A percentile compares a stretch with the other conserved stretches of the same genome.
phyloP scores from a whole-genome alignment of 2,888 invertebrate genomes.

The Ceramica pisi region DNA sequence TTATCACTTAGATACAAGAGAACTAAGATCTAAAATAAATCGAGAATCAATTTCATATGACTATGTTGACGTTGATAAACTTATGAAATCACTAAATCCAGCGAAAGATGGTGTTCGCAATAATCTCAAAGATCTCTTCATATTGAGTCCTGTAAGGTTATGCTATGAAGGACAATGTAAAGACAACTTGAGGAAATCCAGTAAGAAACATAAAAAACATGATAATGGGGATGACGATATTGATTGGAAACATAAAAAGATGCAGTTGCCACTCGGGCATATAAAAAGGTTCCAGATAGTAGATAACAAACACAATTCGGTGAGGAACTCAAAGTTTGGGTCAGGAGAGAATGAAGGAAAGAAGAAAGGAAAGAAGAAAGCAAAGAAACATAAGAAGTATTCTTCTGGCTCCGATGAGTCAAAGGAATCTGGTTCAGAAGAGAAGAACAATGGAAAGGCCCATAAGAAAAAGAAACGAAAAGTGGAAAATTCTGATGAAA shows the following conservation, averaged over 20 bases:
- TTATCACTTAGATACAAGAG: slow-evolving; percentile 10
- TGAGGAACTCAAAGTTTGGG: neutral
- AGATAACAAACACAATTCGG: slow-evolving; percentile 1
- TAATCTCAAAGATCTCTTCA: slow-evolving; percentile 60
- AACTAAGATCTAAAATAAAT: slow-evolving; percentile 3
- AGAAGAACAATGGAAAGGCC: neutral
- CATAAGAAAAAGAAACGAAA: neutral
- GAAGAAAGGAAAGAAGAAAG: neutral
- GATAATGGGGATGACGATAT: neutral
- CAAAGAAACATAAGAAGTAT: neutral
- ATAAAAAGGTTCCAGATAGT: slow-evolving; percentile 37
- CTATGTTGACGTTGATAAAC: slow-evolving; percentile 59
- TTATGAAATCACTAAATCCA: slow-evolving; percentile 11
- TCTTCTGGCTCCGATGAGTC: slow-evolving; percentile 9
- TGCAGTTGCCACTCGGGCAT: accelerated
- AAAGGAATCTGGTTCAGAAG: neutral
- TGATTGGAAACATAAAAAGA: neutral
- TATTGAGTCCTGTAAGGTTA: neutral
- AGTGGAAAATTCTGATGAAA: neutral
- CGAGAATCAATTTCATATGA: slow-evolving; percentile 48
- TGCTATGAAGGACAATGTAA: slow-evolving; percentile 17
- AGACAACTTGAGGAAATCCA: slow-evolving; percentile 4
- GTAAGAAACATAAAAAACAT: neutral
- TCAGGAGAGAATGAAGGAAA: neutral
- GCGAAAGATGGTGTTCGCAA: slow-evolving; percentile 46